Conservation (phyloP, 2,888 invertebrate genomes). For the Colletes collaris region DNA sequence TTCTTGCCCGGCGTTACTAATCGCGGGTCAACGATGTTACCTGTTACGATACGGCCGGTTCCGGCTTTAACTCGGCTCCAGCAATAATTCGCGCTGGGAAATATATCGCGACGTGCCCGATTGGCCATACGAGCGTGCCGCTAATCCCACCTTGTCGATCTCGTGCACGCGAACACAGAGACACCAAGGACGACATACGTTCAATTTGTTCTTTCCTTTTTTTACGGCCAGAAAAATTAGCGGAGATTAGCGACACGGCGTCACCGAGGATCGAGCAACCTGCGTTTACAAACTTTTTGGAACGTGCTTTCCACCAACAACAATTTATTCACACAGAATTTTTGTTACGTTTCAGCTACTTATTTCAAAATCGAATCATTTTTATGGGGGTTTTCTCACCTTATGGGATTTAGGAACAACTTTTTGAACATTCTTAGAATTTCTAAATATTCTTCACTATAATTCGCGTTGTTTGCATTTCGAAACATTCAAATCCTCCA, state of each 20-base stretch:
- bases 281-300: background rate
- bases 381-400: too few species aligned
- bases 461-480: too few species aligned
- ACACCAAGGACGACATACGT: slow-evolving; percentile 5
- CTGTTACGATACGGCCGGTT: slow-evolving; percentile 63
- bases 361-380: too few species aligned
- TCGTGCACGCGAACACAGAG: slow-evolving; percentile 1
- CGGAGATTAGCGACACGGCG: background rate
- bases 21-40: slow-evolving; percentile 74
- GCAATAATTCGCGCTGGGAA: slow-evolving; percentile 53
- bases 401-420: too few species aligned
- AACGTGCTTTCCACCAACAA: too few species aligned
- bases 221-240: slow-evolving; percentile 15
- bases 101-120: slow-evolving; percentile 47
- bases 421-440: too few species aligned
- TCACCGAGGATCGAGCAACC: background rate
- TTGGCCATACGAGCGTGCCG: slow-evolving; percentile 40
- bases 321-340: too few species aligned
- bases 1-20: slow-evolving; percentile 69
- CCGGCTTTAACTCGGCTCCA: slow-evolving; percentile 44
- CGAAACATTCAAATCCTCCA: too few species aligned
- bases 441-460: too few species aligned
- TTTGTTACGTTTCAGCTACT: too few species aligned
- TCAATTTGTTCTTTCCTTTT: background rate
- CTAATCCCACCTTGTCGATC: slow-evolving; percentile 54